Evolutionary conservation across 2,888 invertebrate genomes (phyloP), one percentile per base, ranked within the genome.

Genomic region (Caradrina clavipalpis): DNA sequence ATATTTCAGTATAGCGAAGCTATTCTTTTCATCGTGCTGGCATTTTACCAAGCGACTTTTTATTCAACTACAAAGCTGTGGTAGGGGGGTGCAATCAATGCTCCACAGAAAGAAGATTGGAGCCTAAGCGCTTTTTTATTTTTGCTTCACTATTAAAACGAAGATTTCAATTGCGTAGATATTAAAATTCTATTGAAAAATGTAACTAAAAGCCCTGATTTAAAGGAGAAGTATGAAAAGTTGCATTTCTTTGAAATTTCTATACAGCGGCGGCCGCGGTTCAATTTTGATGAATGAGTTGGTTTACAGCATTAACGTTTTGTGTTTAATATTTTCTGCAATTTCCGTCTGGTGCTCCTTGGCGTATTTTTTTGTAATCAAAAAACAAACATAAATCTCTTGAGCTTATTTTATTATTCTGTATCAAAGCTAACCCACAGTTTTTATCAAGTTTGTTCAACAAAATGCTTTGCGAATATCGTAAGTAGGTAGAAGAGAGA

Each of bases 11-110:
- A 91, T 88, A 90, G 86, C 85, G 76, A 83, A 89, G 87, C 88
- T 88, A 93, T 94, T 94, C 92, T 93, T 94, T 94, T 91, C 92
- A 92, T 90, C 88, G 87, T 79, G 81, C 89, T 95, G 94, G 94
- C 94, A 94, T 94, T 92, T 89, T 93, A 94, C 93, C 95, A 95
- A 94, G 88, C 88, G 89, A 87, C 89, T 93, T 93, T 93, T 94
- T 94, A 93, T 93, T 91, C 88, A 90, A 92, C 90, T 91, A 93
- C 91, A 92, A 90, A 90, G 90, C 89, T 87, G 88, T 90, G 89
- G 90, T 85, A 77, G 88, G 89, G 35, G 88, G 89, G 88, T 85
- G 91, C 93, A 94, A 95, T 95, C 94, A 93, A 94, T 94, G 94
- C 90, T 90, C 85, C 84, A 86, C 86, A 87, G 90, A 90, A 90